phyloP scores from a whole-genome alignment of 2,888 invertebrate genomes.

The Pseudococcus longispinus region DNA sequence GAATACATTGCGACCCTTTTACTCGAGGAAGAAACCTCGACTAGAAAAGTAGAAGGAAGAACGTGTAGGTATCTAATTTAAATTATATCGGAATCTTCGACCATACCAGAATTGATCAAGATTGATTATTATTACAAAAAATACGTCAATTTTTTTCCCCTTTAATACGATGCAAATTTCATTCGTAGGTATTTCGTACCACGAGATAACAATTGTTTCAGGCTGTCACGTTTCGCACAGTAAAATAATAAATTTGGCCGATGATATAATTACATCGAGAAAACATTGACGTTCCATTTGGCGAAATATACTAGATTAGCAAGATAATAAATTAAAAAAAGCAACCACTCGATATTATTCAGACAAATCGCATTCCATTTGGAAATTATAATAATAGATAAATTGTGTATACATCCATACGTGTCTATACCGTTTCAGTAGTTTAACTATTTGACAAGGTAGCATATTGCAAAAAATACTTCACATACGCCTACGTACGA shows the following conservation, averaged over 20 bases:
- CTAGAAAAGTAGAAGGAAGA: too few relatives aligned
- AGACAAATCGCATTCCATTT: neutral
- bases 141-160: neutral
- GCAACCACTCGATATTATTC: neutral
- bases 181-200: neutral
- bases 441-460: neutral
- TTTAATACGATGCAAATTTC: neutral
- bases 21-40: too few relatives aligned
- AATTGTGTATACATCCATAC: neutral
- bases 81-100: too few relatives aligned
- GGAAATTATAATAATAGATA: neutral
- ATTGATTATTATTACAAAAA: neutral
- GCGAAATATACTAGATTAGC: neutral
- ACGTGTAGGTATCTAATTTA: too few relatives aligned
- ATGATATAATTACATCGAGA: slow-evolving; percentile 18
- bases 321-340: slow-evolving; percentile 24
- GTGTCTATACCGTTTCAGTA: neutral
- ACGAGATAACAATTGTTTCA: neutral
- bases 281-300: neutral
- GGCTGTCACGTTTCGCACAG: neutral
- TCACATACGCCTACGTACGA: neutral
- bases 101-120: neutral
- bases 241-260: neutral
- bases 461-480: neutral
- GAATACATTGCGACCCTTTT: too few relatives aligned